Percentiles rank a stretch among this genome's conserved stretches.
Conservation (phyloP, 2,888 invertebrate genomes). For the Drosophila merina region DNA sequence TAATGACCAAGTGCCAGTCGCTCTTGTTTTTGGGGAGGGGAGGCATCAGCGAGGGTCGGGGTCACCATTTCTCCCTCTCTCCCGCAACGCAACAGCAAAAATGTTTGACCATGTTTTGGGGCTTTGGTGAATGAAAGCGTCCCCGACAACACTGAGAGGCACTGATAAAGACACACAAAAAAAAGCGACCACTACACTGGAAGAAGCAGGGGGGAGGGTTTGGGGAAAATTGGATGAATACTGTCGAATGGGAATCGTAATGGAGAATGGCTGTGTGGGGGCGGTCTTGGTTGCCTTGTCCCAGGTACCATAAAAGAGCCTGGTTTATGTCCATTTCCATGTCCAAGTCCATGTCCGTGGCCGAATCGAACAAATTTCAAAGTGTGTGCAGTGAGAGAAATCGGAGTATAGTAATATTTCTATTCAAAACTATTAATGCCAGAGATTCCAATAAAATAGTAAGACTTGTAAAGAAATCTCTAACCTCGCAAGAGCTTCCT, state of each 20-base stretch:
- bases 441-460: too few relatives aligned
- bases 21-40: constrained; percentile 9
- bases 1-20: constrained; percentile 50
- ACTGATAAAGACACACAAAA: constrained; percentile 30
- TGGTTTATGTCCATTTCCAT: constrained; percentile 18
- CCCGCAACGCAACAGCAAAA: constrained; percentile 25
- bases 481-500: too few relatives aligned
- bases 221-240: neutral
- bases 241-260: neutral
- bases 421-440: too few relatives aligned
- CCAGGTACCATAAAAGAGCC: constrained; percentile 27
- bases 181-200: neutral
- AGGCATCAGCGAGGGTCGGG: constrained; percentile 42
- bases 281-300: constrained; percentile 16
- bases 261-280: neutral
- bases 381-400: neutral
- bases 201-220: neutral
- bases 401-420: too few relatives aligned
- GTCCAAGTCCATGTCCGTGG: constrained; percentile 17
- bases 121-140: constrained; percentile 21
- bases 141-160: constrained; percentile 13
- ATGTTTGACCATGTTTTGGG: constrained; percentile 38
- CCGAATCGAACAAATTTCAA: constrained; percentile 32
- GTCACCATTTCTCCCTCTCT: constrained; percentile 22
- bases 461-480: too few relatives aligned